Evolutionary conservation across 1,140 invertebrate genomes (phyloP), one percentile per base, ranked within the genome.

Genomic region (Helicoverpa zea): DNA sequence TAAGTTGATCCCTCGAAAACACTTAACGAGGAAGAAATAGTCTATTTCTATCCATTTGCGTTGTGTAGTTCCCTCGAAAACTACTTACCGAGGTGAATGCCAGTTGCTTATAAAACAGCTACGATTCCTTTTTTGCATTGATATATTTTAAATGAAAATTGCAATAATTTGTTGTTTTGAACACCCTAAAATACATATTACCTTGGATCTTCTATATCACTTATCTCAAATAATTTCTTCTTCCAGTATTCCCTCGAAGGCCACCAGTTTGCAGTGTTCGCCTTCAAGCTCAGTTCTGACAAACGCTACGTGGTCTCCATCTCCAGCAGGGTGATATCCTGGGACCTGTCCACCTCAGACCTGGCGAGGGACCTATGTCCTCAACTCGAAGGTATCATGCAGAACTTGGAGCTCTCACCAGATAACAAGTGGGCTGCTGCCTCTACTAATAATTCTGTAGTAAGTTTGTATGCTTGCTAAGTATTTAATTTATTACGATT

Each of bases 211-310:
- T 10, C 10, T 0, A 30, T 13, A 13, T 10, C 16, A 70, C 3
- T 74, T 11, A n/a, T 56, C 59, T 18, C 35, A 30, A 63, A 63
- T 63, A 3, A 12, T 12, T 16, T 75, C 23, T 56, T 68, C 78
- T 95, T 96, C 18, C 93, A 98, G 97, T 99, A 99, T 90, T 99
- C 99, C 0, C 92, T 99, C 54, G 99, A 99, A 96, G 99, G 98
- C 2, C 99, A 99, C 95, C 98, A 99, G 88, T 99, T 99, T 94
- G 99, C 99, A 0, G 98, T 99, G 0, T 99, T 99, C 94, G 98
- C 98, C 12, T 98, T 99, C 86, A 97, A 97, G 61, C 93, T 99
- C 11, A 99, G 98, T 0, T 97, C 98, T 0, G 98, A 99, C 95
- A 98, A 97, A 78, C 97, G 98, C 63, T 99, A 99, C 93, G 97